phyloP scores from a whole-genome alignment of 2,113 vertebrate genomes.

The Oreochromis spilurus region DNA sequence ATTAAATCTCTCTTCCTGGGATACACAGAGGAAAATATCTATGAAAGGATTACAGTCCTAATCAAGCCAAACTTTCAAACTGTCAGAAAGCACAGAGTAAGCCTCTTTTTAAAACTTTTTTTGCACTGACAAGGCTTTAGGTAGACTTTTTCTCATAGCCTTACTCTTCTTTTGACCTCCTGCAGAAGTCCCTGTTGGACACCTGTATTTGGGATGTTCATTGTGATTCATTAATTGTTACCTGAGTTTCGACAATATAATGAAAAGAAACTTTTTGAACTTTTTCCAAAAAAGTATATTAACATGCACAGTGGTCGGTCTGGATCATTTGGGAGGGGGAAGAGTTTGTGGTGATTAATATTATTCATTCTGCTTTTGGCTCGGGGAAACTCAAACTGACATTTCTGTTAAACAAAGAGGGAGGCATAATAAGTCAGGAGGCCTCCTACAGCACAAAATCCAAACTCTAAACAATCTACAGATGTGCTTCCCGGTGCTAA shows the following conservation, averaged over 20 bases:
- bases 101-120: background rate
- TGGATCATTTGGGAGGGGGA: background rate
- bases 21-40: background rate
- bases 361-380: constrained; percentile 1
- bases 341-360: background rate
- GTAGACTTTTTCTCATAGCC: background rate
- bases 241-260: background rate
- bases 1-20: background rate
- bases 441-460: background rate
- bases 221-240: constrained; percentile 6
- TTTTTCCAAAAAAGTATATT: background rate
- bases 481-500: constrained; percentile 39
- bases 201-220: background rate
- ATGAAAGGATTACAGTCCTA: background rate
- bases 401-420: background rate
- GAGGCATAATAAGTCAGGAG: background rate
- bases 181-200: background rate
- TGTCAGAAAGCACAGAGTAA: background rate
- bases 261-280: background rate
- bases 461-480: constrained; percentile 26
- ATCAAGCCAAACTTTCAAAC: background rate
- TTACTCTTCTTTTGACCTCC: constrained; percentile 9
- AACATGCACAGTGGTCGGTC: background rate
- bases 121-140: background rate
- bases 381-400: constrained; percentile 3